Evolutionary conservation across 2,888 invertebrate species (phyloP), one percentile per base, ranked within the genome.

Genomic region (Gymnocheta viridis): DNA sequence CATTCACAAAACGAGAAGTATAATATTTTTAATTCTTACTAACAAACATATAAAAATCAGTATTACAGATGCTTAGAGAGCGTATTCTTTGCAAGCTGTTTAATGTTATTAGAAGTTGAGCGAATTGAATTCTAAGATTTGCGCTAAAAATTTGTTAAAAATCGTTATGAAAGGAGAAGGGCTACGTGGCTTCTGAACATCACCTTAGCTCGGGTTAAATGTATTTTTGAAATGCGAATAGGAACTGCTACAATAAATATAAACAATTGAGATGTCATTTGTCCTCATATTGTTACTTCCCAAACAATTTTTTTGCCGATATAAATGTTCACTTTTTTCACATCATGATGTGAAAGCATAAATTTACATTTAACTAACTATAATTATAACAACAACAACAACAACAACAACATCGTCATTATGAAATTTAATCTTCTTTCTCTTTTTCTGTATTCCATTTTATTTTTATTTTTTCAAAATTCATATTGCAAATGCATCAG

Each of bases 401-500:
- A 0, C 6, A 64, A 10, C 7, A 49, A 2, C 47, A 32, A 17
- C 14, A 41, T 44, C 29, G 32, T 29, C 1, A 51, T 51, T 51
- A 58, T 67, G 12, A 56, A 58, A 79, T 10, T 44, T 69, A 70
- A 70, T 70, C 49, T 32, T 70, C 24, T 79, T 70, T 54, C 24
- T 64, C 29, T 70, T 73, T 86, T 85, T 78, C 47, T 58, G 0
- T 64, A 44, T 49, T 49, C 56, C 29, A 47, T 67, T 24, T 56
- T 84, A 58, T 73, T 66, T 86, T 80, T 82, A 70, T 70, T 83
- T 85, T 58, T 74, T 51, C 35, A 41, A 74, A 38, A 74, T 44
- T 73, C 51, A 66, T 70, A 44, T 69, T 82, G 22, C 77, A 38
- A 62, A 44, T 64, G 44, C 70, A 64, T 62, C 78, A 89, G 87